Base-by-base conservation (phyloP, 1,140 invertebrate genomes). In the Forficula auricularia region DNA sequence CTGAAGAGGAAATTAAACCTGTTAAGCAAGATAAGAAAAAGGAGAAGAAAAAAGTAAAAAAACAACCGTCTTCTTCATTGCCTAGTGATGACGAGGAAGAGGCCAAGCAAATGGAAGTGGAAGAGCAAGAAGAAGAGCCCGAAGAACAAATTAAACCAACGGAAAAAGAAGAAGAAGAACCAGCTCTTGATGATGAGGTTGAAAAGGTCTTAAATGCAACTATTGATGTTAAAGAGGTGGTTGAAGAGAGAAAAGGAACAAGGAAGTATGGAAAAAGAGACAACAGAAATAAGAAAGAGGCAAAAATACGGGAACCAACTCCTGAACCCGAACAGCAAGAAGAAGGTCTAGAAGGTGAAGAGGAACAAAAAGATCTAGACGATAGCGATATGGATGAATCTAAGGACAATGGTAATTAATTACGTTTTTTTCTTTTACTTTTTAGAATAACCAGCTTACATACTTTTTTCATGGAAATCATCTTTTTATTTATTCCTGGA, bases 251-350 rank as follows among this genome's bases (percentile, higher is more conserved):
- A 42, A 19, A 40, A 19, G 38, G n/a, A n/a, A n/a, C n/a, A n/a
- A n/a, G n/a, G n/a, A n/a, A n/a, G n/a, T n/a, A n/a, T n/a, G n/a
- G n/a, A n/a, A n/a, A n/a, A n/a, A n/a, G n/a, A n/a, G n/a, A n/a
- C n/a, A n/a, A n/a, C n/a, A n/a, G n/a, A n/a, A n/a, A n/a, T n/a
- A 41, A 45, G 18, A 36, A 41, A 41, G 41, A 38, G 30, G 36
- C 16, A 15, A 43, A 44, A 38, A 33, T 43, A 49, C 20, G n/a
- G 52, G 58, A 37, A 53, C 53, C 20, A 41, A 49, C 8, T 53
- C 59, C 22, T 45, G 39, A 33, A 38, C 40, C n/a, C 39, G 40
- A 40, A 9, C 34, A 16, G 15, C 20, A 15, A 42, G 27, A 36
- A 32, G 18, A 38, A 34, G 30, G 45, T 53, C 12, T 15, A 31